Base-by-base conservation (phyloP, 2,888 invertebrate genomes). In the Platerodrilus igneus region DNA sequence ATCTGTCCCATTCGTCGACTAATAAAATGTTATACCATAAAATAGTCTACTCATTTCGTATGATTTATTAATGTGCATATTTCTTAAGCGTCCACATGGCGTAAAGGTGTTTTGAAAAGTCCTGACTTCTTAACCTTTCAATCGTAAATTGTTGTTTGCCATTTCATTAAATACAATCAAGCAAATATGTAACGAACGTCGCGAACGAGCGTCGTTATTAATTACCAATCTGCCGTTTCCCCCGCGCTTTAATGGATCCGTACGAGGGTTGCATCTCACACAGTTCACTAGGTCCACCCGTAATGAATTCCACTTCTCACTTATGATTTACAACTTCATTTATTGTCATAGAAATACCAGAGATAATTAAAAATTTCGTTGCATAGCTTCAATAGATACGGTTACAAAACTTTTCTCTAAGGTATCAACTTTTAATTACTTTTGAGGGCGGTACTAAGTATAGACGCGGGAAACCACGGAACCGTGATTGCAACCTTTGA, bases 211-310 rank as follows among this genome's bases (percentile, higher is more conserved):
- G 39, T 25, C 33, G 48, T 52, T 54, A 57, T 58, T 58, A 59
- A 57, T 60, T 60, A 59, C 58, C 58, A 56, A 60, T 58, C 58
- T 56, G 52, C 52, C 52, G 51, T 51, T 54, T 53, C 56, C 58
- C n/a, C 58, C 58, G 58, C 53, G 56, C 58, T 59, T 58, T 59
- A 58, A 58, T 58, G 55, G 56, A 56, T 52, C 54, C 53, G 50
- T 51, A 50, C 49, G 45, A 52, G 55, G 56, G 53, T 55, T 55
- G 51, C 45, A 47, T 45, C 47, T 38, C 50, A 50, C 49, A 43
- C 45, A 52, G 47, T 38, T 50, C 50, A 52, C 53, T 48, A 41
- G 40, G 27, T 41, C 31, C 30, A 10, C 23, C 18, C 16, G 37
- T 47, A 51, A 51, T 51, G 51, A 51, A 51, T 51, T 45, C 47